Evolutionary conservation across 2,888 invertebrate genomes (phyloP), one percentile per base, ranked within the genome.

Genomic region (Heliconius ismenius): DNA sequence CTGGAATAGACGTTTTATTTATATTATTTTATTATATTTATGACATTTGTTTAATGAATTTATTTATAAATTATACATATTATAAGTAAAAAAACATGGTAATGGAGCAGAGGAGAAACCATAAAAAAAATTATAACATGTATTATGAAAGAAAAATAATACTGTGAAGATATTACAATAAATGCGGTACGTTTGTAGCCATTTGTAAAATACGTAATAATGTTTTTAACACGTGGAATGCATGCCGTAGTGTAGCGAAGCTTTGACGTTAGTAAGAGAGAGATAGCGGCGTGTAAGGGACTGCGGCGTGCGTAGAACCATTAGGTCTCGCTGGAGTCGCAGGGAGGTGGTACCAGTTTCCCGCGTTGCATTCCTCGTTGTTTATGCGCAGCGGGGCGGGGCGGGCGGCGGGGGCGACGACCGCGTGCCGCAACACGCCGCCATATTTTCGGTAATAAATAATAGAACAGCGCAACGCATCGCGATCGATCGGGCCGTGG

Each of bases 391-490:
- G 49, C 18, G 49, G 28, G 28, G 28, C 28, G 28, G 28, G 28
- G 28, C 86, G 86, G 84, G 79, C 83, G 81, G 80, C 82, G 85
- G 83, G 91, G 89, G 91, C 89, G 86, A 83, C 86, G 91, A 92
- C 90, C 91, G 86, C 87, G 83, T 86, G 88, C 86, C 89, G 88
- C 90, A 89, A 89, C 92, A 91, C 88, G 90, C 90, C 90, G 90
- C 89, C 90, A 91, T 92, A 91, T 92, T 92, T 90, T 92, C 87
- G 91, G 91, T 91, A 92, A 91, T 92, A 93, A 93, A 92, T 92
- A 91, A 91, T 91, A 90, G 88, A 89, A 87, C 88, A 89, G 88
- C 90, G 89, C 90, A 89, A 88, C 88, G 88, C 89, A 88, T 84
- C 85, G 85, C 89, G 91, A 92, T 92, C 92, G 92, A 92, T 92